These are phyloP conservation scores for Drosophila suboccidentalis DNA, from an alignment of 2,888 invertebrate species.

Conservation along the genomic window DNA sequence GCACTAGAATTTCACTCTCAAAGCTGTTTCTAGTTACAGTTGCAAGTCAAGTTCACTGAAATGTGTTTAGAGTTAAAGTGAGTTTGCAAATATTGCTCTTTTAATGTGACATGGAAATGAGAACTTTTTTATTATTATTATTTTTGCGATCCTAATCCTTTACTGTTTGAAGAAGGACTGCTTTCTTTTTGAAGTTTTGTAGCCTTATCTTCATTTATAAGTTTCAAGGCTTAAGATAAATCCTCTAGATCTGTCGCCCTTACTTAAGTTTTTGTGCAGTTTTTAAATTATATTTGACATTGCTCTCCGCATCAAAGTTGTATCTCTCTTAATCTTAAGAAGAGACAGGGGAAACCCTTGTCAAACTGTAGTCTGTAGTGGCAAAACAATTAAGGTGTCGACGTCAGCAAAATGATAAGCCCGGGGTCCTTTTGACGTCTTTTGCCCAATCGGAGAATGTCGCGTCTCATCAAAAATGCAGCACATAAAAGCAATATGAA, in stretches of 20 bases:
- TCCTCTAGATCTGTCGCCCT: not conserved
- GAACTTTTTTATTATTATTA: not conserved
- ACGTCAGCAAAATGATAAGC: constrained; percentile 16
- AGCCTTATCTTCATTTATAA: not conserved
- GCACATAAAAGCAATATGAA: constrained; percentile 47
- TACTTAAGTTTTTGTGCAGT: not conserved
- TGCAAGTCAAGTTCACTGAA: not conserved
- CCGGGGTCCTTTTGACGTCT: constrained; percentile 32
- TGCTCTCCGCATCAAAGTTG: not conserved
- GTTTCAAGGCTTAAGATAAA: not conserved
- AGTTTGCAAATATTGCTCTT: not conserved
- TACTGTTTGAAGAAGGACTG: not conserved
- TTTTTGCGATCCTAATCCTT: not conserved
- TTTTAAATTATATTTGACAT: not conserved
- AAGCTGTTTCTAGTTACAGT: constrained; percentile 1
- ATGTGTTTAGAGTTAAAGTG: not conserved
- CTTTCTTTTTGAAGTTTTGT: not conserved
- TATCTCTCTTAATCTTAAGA: constrained; percentile 4
- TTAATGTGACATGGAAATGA: not conserved
- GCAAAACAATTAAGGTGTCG: constrained; percentile 57
- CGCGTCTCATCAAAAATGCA: constrained; percentile 67
- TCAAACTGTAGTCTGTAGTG: constrained; percentile 5
- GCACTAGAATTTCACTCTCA: not conserved
- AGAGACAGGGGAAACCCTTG: constrained; percentile 7
- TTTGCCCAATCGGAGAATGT: constrained; percentile 52